Conservation (phyloP, 92 coral and sea anemone species). For the Epizoanthus scotinus region DNA sequence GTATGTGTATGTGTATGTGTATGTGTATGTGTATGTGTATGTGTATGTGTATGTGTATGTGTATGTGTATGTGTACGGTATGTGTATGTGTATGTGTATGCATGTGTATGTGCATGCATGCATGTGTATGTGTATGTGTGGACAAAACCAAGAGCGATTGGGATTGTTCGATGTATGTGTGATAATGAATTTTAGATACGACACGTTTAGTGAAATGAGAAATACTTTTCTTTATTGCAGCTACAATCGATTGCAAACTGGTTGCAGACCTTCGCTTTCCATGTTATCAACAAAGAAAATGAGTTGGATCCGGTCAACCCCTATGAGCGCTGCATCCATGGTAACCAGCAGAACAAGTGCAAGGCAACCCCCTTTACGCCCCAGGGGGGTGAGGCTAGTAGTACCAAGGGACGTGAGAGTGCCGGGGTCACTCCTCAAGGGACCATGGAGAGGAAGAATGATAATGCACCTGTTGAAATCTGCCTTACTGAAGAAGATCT, state of each 20-base stretch:
- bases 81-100: too few species aligned
- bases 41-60: too few species aligned
- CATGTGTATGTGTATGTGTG: too few species aligned
- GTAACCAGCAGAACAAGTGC: slow-evolving; percentile 80
- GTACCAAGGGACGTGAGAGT: slow-evolving; percentile 20
- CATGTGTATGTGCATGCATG: too few species aligned
- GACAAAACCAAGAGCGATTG: too few species aligned
- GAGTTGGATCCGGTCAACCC: slow-evolving; percentile 69
- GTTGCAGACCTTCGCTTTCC: slow-evolving; percentile 90
- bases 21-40: too few species aligned
- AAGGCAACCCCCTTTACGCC: slow-evolving; percentile 24
- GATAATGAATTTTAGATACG: too few species aligned
- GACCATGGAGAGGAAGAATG: slow-evolving; percentile 43
- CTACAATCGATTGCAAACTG: slow-evolving; percentile 82
- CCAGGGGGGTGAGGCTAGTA: slow-evolving; percentile 13
- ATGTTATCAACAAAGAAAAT: slow-evolving; percentile 89
- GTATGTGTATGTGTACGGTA: too few species aligned
- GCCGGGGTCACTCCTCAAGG: slow-evolving; percentile 42
- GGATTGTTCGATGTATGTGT: too few species aligned
- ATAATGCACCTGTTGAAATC: slow-evolving; percentile 38
- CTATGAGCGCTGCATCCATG: slow-evolving; percentile 87
- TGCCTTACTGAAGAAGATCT: slow-evolving; percentile 92
- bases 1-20: too few species aligned
- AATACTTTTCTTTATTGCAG: slow-evolving; percentile 42
- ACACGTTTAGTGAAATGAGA: too few species aligned